phyloP scores from a whole-genome alignment of 2,888 invertebrate genomes.

The Lycaena phlaeas region DNA sequence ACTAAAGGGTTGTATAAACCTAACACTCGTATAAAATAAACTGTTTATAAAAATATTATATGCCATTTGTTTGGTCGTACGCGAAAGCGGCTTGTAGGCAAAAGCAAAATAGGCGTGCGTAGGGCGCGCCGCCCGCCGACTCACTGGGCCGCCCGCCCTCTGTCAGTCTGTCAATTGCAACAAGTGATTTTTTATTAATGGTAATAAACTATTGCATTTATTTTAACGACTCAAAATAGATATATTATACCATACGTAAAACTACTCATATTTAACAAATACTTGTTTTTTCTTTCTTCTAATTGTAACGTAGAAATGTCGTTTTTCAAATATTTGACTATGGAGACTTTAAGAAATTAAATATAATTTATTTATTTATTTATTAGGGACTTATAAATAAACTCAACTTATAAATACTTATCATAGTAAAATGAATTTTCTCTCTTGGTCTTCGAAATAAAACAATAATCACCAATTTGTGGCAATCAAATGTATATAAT shows the following conservation, averaged over 20 bases:
- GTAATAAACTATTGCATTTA: neutral
- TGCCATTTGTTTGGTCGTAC: conserved; percentile 6
- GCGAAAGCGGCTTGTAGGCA: conserved; percentile 3
- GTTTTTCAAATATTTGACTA: neutral
- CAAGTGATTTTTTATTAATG: conserved; percentile 9
- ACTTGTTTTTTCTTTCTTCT: neutral
- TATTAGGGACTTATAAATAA: no score
- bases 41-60: conserved; percentile 26
- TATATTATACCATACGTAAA: neutral
- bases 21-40: conserved; percentile 34
- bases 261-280: neutral
- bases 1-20: conserved; percentile 26
- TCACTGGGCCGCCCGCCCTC: conserved; percentile 21
- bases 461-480: no score
- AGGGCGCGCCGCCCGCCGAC: conserved; percentile 20
- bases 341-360: neutral
- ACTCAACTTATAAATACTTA: no score
- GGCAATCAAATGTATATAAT: no score
- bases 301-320: neutral
- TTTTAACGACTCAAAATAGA: neutral
- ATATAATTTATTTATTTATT: no score
- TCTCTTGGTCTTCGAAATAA: no score
- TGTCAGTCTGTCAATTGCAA: conserved; percentile 11
- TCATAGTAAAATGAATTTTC: no score
- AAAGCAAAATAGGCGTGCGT: conserved; percentile 7